Percentiles rank a stretch among this genome's conserved stretches.
Conservation (phyloP, 2,113 vertebrate genomes). For the Argyrosomus japonicus region DNA sequence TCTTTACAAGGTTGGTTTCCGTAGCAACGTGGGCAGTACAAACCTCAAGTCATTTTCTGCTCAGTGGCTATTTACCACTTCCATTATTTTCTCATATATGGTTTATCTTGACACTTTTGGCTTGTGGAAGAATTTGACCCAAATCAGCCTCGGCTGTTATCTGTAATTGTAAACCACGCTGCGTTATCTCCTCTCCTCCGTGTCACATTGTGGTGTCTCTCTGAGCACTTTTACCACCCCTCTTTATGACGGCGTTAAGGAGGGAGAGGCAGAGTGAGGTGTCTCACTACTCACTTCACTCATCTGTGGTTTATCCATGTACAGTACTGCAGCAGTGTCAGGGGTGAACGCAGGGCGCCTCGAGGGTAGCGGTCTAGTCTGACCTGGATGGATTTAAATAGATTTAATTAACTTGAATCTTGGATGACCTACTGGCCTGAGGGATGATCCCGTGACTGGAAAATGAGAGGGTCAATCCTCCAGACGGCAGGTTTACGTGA, state of each 20-base stretch:
- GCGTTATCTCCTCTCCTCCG: constrained; percentile 7
- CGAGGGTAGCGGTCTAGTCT: constrained; percentile 3
- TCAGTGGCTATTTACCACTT: constrained; percentile 2
- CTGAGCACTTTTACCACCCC: constrained; percentile 13
- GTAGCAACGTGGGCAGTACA: constrained; percentile 35
- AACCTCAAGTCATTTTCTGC: constrained; percentile 17
- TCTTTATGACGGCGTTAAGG: background rate
- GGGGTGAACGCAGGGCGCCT: background rate
- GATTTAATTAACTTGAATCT: constrained; percentile 49
- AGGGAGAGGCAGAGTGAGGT: constrained; percentile 5
- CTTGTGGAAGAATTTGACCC: constrained; percentile 14
- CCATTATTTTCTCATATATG: background rate
- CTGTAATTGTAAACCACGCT: constrained; percentile 20
- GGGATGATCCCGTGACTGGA: constrained; percentile 26
- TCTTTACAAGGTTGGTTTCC: constrained; percentile 46
- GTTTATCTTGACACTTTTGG: background rate
- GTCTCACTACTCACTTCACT: background rate
- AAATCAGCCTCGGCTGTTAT: constrained; percentile 32
- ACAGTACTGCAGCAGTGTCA: background rate
- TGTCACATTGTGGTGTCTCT: constrained; percentile 4
- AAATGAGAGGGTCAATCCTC: constrained; percentile 21
- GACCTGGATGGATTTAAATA: constrained; percentile 41
- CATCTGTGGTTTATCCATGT: constrained; percentile 18
- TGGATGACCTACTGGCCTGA: background rate
- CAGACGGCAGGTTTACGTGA: background rate